Conservation (phyloP, 2,888 invertebrate genomes). For the Dasypogon diadema region DNA sequence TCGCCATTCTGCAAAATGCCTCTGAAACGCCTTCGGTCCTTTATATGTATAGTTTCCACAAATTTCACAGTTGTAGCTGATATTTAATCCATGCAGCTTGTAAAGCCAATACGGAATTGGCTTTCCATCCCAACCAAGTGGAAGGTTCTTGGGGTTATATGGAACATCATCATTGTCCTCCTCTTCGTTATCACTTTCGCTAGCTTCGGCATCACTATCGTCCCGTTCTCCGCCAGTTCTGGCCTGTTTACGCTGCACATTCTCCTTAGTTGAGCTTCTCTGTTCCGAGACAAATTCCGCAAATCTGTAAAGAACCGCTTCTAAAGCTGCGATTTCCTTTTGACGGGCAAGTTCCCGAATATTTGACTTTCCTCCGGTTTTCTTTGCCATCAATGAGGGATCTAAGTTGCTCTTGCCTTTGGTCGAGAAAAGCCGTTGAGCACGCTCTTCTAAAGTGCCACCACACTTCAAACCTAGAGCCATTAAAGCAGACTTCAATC, state of each 20-base stretch:
- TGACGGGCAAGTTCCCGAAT: slow-evolving; percentile 76
- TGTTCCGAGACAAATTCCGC: slow-evolving; percentile 88
- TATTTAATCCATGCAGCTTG: slow-evolving; percentile 98
- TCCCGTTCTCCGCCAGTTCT: slow-evolving; percentile 93
- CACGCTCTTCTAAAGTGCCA: slow-evolving; percentile 96
- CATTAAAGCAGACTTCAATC: slow-evolving; percentile 96
- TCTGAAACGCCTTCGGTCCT: slow-evolving; percentile 99
- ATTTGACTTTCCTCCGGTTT: slow-evolving; percentile 73
- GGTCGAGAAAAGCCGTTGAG: slow-evolving; percentile 94
- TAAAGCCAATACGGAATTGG: slow-evolving; percentile 97
- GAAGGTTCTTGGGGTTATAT: slow-evolving; percentile 99
- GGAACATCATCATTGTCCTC: slow-evolving; percentile 96
- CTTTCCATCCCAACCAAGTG: slow-evolving; percentile 99
- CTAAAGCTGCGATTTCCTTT: slow-evolving; percentile 88
- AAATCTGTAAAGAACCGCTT: slow-evolving; percentile 90
- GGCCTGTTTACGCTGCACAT: slow-evolving; percentile 98
- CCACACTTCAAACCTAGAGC: slow-evolving; percentile 98
- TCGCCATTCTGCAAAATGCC: slow-evolving; percentile 96
- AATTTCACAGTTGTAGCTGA: slow-evolving; percentile 99
- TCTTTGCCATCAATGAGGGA: slow-evolving; percentile 91
- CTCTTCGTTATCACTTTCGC: slow-evolving; percentile 82
- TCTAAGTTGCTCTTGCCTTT: slow-evolving; percentile 95
- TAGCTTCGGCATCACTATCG: slow-evolving; percentile 91
- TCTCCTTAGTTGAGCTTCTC: slow-evolving; percentile 93
- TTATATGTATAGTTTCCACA: slow-evolving; percentile 99